These are phyloP conservation scores for Eumacrocentrus americanus DNA, from an alignment of 2,888 invertebrate species.

Conservation along the genomic window DNA sequence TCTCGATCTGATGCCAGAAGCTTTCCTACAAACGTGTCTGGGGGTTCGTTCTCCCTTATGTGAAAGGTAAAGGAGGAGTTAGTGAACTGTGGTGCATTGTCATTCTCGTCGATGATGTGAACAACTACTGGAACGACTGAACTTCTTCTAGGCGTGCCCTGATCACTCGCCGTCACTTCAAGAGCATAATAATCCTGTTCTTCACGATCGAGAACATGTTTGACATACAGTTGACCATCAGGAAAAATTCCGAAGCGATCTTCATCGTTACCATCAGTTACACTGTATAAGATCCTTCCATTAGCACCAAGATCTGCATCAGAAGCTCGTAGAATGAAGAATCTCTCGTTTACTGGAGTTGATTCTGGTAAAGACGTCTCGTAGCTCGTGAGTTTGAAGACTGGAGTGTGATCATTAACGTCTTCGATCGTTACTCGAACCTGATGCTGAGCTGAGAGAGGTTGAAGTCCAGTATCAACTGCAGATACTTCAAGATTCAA, in stretches of 20 bases:
- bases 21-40: slow-evolving; percentile 91
- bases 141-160: slow-evolving; percentile 77
- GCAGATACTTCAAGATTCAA: slow-evolving; percentile 81
- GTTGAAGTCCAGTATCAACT: slow-evolving; percentile 80
- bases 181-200: slow-evolving; percentile 89
- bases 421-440: slow-evolving; percentile 79
- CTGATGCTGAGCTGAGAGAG: slow-evolving; percentile 76
- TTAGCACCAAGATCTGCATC: slow-evolving; percentile 87
- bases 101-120: slow-evolving; percentile 95
- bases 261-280: slow-evolving; percentile 85
- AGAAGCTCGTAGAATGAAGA: slow-evolving; percentile 87
- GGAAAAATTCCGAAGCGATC: slow-evolving; percentile 93
- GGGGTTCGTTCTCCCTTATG: slow-evolving; percentile 85
- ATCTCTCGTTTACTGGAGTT: slow-evolving; percentile 87
- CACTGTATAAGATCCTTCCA: slow-evolving; percentile 79
- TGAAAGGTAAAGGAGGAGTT: slow-evolving; percentile 90
- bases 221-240: slow-evolving; percentile 90
- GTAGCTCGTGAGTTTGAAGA: slow-evolving; percentile 89
- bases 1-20: slow-evolving; percentile 88
- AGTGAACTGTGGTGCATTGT: slow-evolving; percentile 91
- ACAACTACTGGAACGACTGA: slow-evolving; percentile 91
- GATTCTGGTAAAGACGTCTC: slow-evolving; percentile 92
- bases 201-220: slow-evolving; percentile 86
- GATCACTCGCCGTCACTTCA: slow-evolving; percentile 82
- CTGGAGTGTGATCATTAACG: slow-evolving; percentile 94